phyloP scores from a whole-genome alignment of 2,113 vertebrate species.

The Tupaia tana region DNA sequence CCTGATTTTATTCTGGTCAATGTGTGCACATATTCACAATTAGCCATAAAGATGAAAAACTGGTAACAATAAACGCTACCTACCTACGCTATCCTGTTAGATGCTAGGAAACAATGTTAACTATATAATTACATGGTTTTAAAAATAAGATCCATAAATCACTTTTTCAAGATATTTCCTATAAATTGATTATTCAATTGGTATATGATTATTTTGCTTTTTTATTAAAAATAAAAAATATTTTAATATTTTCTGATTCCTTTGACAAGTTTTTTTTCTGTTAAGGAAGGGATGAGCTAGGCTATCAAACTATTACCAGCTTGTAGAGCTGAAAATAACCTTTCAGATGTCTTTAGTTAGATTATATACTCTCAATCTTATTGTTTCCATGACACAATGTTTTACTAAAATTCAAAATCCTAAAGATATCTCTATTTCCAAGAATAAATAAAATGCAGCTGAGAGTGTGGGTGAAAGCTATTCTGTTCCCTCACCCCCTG shows the following conservation, averaged over 20 bases:
- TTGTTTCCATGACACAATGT: background rate
- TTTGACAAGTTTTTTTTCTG: background rate
- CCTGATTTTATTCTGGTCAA: constrained; percentile 60
- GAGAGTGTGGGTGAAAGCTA: background rate
- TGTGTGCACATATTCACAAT: background rate
- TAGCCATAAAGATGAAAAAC: constrained; percentile 48
- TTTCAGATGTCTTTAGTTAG: background rate
- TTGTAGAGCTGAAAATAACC: constrained; percentile 36
- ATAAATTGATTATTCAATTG: background rate
- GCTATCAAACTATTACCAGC: background rate
- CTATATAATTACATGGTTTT: background rate
- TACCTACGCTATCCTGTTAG: background rate
- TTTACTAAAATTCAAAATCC: constrained; percentile 44
- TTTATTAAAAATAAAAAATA: background rate
- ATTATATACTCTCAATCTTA: constrained; percentile 8
- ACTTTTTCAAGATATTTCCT: background rate
- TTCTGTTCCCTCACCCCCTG: background rate
- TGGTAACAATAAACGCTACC: background rate
- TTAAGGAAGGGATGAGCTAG: background rate
- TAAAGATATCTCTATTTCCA: constrained; percentile 3
- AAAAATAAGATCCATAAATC: background rate
- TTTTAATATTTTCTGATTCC: constrained; percentile 26
- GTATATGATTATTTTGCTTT: background rate
- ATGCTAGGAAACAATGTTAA: background rate
- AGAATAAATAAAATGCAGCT: background rate